Evolutionary conservation across 2,888 invertebrate genomes (phyloP).

Genomic region (Mystacides longicornis): DNA sequence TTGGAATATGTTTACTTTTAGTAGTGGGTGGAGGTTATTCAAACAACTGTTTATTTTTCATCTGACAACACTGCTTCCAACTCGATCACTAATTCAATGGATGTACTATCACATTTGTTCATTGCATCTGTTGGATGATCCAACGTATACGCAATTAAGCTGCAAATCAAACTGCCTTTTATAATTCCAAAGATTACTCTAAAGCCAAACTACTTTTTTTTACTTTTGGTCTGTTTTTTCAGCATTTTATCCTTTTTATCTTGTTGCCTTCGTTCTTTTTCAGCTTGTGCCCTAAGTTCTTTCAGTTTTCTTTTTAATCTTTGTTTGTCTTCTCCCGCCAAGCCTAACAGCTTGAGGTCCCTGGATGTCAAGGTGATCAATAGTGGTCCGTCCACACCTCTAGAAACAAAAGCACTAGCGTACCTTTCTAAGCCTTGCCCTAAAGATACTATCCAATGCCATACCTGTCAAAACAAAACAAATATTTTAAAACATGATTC

Average conservation of each 20-base stretch:
- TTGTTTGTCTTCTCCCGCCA: conserved; percentile 72
- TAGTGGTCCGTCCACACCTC: conserved; percentile 81
- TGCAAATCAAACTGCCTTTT: neutral
- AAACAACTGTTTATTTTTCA: no score
- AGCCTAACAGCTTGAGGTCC: conserved; percentile 82
- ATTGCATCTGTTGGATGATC: no score
- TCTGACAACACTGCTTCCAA: no score
- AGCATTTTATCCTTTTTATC: conserved; percentile 84
- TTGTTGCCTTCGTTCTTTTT: conserved; percentile 63
- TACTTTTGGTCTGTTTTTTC: conserved; percentile 47
- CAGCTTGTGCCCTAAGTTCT: conserved; percentile 68
- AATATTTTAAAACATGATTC: no score
- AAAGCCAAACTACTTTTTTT: neutral
- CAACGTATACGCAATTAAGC: neutral
- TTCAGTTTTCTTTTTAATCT: conserved; percentile 78
- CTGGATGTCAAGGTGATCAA: conserved; percentile 83
- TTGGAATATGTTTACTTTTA: no score
- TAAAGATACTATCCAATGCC: conserved; percentile 80
- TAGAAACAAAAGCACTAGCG: conserved; percentile 79
- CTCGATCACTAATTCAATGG: no score
- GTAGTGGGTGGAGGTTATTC: no score
- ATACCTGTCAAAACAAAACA: conserved; percentile 55
- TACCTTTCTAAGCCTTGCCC: conserved; percentile 85
- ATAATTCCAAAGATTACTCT: neutral
- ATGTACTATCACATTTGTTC: no score